These are phyloP conservation scores for Portevinia maculata DNA, from an alignment of 2,888 invertebrate species.

Conservation along the genomic window DNA sequence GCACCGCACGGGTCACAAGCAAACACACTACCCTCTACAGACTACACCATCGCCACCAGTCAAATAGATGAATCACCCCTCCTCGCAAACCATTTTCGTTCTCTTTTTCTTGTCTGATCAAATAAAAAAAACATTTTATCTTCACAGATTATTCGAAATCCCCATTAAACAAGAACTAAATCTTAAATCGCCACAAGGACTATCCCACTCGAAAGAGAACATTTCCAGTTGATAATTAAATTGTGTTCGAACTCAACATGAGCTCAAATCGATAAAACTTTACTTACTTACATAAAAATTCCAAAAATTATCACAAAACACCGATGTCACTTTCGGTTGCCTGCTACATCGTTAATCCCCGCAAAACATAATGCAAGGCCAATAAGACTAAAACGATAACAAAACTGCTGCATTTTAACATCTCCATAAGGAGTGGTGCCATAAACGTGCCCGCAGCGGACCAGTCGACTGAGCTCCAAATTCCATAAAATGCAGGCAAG, in stretches of 20 bases:
- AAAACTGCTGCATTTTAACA: constrained; percentile 30
- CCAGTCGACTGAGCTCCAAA: constrained; percentile 11
- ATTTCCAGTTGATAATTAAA: constrained; percentile 21
- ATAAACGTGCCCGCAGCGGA: neutral
- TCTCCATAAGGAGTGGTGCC: constrained; percentile 37
- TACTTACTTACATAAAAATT: constrained; percentile 7
- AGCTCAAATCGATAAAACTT: constrained; percentile 33
- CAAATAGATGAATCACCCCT: too few relatives aligned
- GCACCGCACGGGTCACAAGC: too few relatives aligned
- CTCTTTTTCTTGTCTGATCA: too few relatives aligned
- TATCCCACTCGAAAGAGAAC: neutral
- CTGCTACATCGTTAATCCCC: constrained; percentile 22
- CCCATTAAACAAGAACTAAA: too few relatives aligned
- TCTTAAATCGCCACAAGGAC: neutral
- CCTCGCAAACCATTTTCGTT: too few relatives aligned
- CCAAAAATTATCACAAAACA: constrained; percentile 15
- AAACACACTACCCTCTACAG: too few relatives aligned
- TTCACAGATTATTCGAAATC: too few relatives aligned
- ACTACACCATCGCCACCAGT: too few relatives aligned
- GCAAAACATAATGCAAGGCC: neutral
- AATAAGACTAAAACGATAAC: constrained; percentile 6
- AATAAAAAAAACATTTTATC: too few relatives aligned
- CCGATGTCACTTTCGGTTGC: constrained; percentile 59
- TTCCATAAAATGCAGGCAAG: constrained; percentile 39
- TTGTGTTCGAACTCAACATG: constrained; percentile 27